Evolutionary conservation across 2,113 vertebrate genomes (phyloP), one percentile per base, ranked within the genome.

Genomic region (Cairina moschata): DNA sequence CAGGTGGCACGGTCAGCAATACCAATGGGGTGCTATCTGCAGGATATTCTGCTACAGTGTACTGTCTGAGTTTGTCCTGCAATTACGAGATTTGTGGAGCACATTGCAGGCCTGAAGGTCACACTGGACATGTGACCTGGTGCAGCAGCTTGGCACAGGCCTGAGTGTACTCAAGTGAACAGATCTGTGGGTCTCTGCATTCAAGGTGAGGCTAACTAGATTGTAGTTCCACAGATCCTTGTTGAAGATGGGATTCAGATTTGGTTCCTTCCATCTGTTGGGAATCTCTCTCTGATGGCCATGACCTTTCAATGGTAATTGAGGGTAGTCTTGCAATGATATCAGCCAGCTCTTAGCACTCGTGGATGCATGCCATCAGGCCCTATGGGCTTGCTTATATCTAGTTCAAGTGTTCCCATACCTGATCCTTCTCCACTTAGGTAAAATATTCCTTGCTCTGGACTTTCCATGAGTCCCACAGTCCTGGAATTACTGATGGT

Each of bases 311-410:
- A 28, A 52, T 62, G 56, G 14, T 67, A 67, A 59, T 10, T 44
- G 8, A 68, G 26, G 36, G 38, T 14, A 23, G 9, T 32, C 22
- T 38, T 5, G 3, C n/a, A 75, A 38, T 22, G n/a, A 66, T 3
- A 5, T 68, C 62, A 60, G 4, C 18, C 31, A 36, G 20, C 15
- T 52, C 36, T 68, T 36, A 77, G 72, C 44, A 42, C 46, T 62
- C 55, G 36, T 12, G 18, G 7, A 20, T 15, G 6, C 44, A 32
- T 26, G 23, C 1, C 1, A 36, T 71, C 46, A 69, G 1, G 0
- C 4, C 16, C 15, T 16, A 42, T 7, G 29, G 31, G 42, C 9
- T 25, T 55, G 38, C 15, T 26, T 65, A 20, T 65, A 32, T 38
- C 42, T n/a, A 48, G 17, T 50, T 68, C 48, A 38, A 38, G n/a